These are phyloP conservation scores for Trachemys scripta DNA, from an alignment of 2,113 vertebrate genomes.

Conservation along the genomic window DNA sequence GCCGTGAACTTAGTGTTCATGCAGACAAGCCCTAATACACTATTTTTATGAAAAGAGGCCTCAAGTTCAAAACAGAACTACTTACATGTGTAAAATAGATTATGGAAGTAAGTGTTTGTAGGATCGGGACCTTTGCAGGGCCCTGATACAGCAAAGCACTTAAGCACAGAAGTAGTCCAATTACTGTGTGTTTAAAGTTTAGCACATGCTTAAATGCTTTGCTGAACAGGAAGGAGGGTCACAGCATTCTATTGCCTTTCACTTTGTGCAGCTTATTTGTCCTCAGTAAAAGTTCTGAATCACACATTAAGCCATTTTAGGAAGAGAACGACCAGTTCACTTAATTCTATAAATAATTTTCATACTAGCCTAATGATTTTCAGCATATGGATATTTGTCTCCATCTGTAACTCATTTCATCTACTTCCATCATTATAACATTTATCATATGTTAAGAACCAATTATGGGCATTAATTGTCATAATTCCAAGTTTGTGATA, in stretches of 20 bases:
- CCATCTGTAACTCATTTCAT: accelerated
- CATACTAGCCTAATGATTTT: neutral
- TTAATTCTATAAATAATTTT: neutral
- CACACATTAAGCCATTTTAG: neutral
- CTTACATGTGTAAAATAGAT: too few relatives aligned
- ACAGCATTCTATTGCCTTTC: neutral
- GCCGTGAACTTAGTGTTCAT: neutral
- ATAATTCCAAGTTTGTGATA: accelerated
- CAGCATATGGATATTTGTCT: neutral
- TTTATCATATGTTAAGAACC: neutral
- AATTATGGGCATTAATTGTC: neutral
- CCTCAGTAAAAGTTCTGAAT: neutral
- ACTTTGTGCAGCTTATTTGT: neutral
- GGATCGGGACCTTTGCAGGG: too few relatives aligned
- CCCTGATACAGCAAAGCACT: neutral
- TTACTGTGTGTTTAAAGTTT: too few relatives aligned
- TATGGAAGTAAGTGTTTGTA: neutral
- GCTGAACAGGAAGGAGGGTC: neutral
- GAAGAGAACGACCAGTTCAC: accelerated
- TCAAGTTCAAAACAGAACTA: neutral
- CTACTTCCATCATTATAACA: accelerated
- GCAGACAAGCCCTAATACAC: neutral
- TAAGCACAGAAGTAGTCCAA: neutral
- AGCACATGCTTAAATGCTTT: neutral
- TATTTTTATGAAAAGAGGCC: neutral